Evolutionary conservation across 2,797 vertebrate species (phyloP).

Genomic region (Phrynocephalus forsythii): DNA sequence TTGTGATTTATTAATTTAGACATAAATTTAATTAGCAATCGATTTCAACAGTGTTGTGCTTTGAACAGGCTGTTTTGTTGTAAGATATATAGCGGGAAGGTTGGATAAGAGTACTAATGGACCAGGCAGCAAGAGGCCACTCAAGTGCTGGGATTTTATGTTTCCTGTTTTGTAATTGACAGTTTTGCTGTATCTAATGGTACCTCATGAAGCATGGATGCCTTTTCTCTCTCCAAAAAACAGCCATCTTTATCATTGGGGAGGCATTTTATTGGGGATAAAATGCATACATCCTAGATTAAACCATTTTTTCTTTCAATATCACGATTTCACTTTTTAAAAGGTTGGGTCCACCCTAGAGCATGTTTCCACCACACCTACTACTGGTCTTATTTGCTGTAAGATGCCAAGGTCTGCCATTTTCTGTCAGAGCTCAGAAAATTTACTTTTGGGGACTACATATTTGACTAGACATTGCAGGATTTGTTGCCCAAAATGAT

Average conservation of each 20-base stretch:
- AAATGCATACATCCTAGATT: not conserved
- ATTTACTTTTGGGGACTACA: too few relatives aligned
- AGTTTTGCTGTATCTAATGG: not conserved
- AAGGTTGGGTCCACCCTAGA: not conserved
- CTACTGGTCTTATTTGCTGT: too few relatives aligned
- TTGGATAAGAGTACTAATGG: conserved; percentile 48
- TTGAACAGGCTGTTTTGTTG: conserved; percentile 70
- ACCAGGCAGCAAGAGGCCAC: conserved; percentile 27
- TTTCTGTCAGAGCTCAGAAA: too few relatives aligned
- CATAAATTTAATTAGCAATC: conserved; percentile 80
- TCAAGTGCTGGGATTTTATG: conserved; percentile 25
- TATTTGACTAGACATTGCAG: too few relatives aligned
- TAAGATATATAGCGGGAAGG: conserved; percentile 55
- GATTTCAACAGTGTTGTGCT: conserved; percentile 74
- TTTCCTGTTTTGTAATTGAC: conserved; percentile 16
- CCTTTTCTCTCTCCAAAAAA: not conserved
- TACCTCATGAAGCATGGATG: not conserved
- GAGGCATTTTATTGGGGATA: not conserved
- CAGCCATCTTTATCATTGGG: not conserved
- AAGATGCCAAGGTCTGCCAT: too few relatives aligned
- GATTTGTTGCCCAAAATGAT: too few relatives aligned
- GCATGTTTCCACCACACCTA: too few relatives aligned
- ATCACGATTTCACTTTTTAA: not conserved
- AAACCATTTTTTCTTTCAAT: not conserved
- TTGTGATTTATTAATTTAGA: conserved; percentile 81